A percentile compares a stretch with the other conserved stretches of the same genome.
phyloP scores from a whole-genome alignment of 2,113 vertebrate species.

The Paramisgurnus dabryanus region DNA sequence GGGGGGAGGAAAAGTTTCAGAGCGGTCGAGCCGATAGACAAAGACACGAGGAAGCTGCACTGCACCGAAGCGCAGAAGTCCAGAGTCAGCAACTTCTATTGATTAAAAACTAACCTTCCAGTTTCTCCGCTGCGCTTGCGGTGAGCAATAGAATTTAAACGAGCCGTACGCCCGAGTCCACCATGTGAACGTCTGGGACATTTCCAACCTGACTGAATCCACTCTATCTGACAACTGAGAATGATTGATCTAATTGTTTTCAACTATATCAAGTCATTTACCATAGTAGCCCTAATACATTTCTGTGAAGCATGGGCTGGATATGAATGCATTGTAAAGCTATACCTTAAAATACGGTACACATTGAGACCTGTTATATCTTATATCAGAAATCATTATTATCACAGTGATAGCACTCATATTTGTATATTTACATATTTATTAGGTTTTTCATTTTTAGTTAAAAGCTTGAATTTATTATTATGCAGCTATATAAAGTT shows the following conservation, averaged over 20 bases:
- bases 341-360: background rate
- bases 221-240: background rate
- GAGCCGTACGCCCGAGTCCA: constrained; percentile 79
- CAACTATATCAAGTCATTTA: background rate
- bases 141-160: constrained; percentile 90
- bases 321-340: background rate
- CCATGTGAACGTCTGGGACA: background rate
- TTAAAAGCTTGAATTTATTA: too few species aligned
- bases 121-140: constrained; percentile 89
- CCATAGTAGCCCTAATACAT: background rate
- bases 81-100: constrained; percentile 98
- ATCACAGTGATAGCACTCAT: too few species aligned
- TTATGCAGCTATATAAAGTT: too few species aligned
- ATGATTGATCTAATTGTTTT: background rate
- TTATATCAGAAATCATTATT: background rate
- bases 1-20: constrained; percentile 75
- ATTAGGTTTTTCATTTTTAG: too few species aligned
- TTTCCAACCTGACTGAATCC: constrained; percentile 14
- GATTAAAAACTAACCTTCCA: constrained; percentile 99
- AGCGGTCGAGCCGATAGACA: constrained; percentile 77
- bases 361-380: background rate
- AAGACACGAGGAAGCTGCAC: constrained; percentile 83
- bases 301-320: background rate
- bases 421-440: too few species aligned
- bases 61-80: constrained; percentile 83